phyloP scores from a whole-genome alignment of 2,888 invertebrate genomes.

The Galerucella calmariensis region DNA sequence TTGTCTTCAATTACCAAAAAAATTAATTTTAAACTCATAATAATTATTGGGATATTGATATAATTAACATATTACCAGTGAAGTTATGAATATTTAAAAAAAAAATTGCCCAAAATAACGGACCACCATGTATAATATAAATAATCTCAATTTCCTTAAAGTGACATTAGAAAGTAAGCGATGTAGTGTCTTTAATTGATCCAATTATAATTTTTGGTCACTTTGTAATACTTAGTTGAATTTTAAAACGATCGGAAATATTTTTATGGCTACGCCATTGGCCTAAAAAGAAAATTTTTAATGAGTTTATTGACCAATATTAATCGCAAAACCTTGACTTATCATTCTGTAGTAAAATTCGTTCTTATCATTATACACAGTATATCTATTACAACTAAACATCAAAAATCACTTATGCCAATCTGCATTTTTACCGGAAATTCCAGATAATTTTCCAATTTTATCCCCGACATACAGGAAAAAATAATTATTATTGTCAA shows the following conservation, averaged over 20 bases:
- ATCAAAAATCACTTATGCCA: background rate
- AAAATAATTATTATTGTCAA: no score
- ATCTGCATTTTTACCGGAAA: background rate
- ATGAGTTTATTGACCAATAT: constrained; percentile 27
- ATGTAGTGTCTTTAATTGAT: background rate
- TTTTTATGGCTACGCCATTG: constrained; percentile 9
- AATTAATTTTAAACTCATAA: no score
- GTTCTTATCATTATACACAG: background rate
- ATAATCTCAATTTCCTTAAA: background rate
- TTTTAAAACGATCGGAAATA: constrained; percentile 5
- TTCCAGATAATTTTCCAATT: no score
- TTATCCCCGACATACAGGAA: no score
- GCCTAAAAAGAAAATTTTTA: constrained; percentile 12
- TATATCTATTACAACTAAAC: background rate
- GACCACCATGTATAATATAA: no score
- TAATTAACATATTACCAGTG: no score
- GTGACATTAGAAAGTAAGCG: constrained; percentile 1
- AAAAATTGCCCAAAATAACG: no score
- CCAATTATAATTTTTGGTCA: background rate
- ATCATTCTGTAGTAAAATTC: background rate
- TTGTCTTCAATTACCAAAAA: no score
- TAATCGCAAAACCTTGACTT: background rate
- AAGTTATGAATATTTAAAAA: no score
- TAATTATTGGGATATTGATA: no score
- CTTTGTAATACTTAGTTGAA: background rate